Evolutionary conservation across 2,113 vertebrate genomes (phyloP).

Genomic region (Drymodes brunneopygia): DNA sequence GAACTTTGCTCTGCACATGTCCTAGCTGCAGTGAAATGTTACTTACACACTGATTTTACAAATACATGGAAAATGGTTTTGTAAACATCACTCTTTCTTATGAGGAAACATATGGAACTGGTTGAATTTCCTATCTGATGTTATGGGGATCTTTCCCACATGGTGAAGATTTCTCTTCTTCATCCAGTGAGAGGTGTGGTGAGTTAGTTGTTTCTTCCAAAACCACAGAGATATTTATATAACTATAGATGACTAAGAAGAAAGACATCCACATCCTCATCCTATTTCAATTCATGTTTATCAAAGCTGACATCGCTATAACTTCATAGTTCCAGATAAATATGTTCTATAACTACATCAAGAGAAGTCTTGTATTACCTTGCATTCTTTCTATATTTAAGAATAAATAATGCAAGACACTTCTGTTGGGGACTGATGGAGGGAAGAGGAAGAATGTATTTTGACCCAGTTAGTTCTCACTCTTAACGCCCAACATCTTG

Average conservation of each 20-base stretch:
- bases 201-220: not conserved
- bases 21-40: not conserved
- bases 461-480: not conserved
- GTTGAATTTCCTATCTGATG: not conserved
- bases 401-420: not conserved
- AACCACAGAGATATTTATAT: not conserved
- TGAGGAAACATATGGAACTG: not conserved
- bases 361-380: not conserved
- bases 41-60: not conserved
- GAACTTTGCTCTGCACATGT: not conserved
- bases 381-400: not conserved
- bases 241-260: not conserved
- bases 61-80: not conserved
- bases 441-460: not conserved
- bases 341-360: not conserved
- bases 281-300: not conserved
- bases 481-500: not conserved
- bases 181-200: not conserved
- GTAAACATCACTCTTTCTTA: not conserved
- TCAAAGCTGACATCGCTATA: not conserved
- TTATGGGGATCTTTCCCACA: not conserved
- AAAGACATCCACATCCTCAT: not conserved
- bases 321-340: not conserved
- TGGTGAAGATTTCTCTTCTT: not conserved
- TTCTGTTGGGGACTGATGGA: not conserved